Conservation (phyloP, 2,888 invertebrate genomes). For the Esperia sulphurella region DNA sequence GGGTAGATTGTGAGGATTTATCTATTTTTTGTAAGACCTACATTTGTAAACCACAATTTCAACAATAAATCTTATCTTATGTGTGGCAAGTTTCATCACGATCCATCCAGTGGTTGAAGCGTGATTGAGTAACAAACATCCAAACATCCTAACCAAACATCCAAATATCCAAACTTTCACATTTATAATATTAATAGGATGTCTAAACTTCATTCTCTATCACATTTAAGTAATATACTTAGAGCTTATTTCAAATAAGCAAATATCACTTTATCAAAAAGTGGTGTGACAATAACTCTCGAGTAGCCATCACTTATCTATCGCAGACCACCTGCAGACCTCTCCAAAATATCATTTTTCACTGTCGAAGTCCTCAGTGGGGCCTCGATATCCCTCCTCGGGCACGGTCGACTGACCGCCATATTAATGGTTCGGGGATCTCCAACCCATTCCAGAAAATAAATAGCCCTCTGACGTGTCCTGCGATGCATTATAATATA, state of each 20-base stretch:
- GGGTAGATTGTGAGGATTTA: too few species aligned
- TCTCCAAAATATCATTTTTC: constrained; percentile 58
- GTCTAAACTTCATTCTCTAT: too few species aligned
- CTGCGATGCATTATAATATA: constrained; percentile 70
- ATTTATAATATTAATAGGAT: too few species aligned
- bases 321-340: constrained; percentile 36
- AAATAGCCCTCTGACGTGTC: constrained; percentile 67
- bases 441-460: constrained; percentile 58
- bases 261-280: not conserved
- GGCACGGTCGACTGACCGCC: constrained; percentile 55
- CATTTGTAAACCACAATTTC: too few species aligned
- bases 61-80: too few species aligned
- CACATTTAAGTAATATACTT: too few species aligned
- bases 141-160: too few species aligned
- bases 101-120: too few species aligned
- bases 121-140: too few species aligned
- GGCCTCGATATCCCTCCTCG: constrained; percentile 49
- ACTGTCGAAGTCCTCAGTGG: constrained; percentile 57
- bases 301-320: constrained; percentile 20
- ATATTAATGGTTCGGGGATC: constrained; percentile 64
- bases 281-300: constrained; percentile 7
- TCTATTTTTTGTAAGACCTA: too few species aligned
- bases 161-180: too few species aligned
- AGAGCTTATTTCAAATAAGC: not conserved
- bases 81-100: too few species aligned